Percentiles rank a stretch among this genome's conserved stretches.
Conservation (phyloP, 2,888 invertebrate species). For the Cantharis rustica region DNA sequence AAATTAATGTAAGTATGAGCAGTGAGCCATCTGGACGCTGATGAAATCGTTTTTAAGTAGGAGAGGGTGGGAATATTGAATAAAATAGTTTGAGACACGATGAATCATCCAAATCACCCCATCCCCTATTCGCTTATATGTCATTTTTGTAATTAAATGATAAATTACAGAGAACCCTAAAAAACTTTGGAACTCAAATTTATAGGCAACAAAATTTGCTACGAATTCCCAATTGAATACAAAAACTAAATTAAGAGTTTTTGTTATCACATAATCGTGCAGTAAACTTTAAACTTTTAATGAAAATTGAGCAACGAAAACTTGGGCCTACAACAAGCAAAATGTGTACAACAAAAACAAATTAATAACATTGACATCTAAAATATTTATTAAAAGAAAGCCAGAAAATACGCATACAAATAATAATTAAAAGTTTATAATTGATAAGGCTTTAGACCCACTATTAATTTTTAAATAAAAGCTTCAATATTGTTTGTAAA, state of each 20-base stretch:
- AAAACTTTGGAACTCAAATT: not conserved
- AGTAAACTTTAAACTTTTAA: not conserved
- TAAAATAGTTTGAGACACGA: slow-evolving; percentile 4
- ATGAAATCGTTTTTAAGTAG: slow-evolving; percentile 7
- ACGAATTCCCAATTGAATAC: not conserved
- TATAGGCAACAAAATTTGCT: not conserved
- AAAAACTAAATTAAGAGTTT: not conserved
- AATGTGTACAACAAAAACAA: not conserved
- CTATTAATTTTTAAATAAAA: not conserved
- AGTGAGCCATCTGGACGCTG: not conserved
- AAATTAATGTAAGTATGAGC: not conserved
- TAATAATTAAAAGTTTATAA: not conserved
- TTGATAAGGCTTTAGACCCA: not conserved
- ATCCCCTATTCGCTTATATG: slow-evolving; percentile 11
- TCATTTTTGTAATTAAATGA: slow-evolving; percentile 23
- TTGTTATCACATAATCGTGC: not conserved
- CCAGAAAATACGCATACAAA: not conserved
- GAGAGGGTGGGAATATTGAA: slow-evolving; percentile 8
- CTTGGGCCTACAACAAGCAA: not conserved
- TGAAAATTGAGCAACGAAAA: not conserved
- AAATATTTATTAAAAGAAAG: not conserved
- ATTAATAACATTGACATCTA: not conserved
- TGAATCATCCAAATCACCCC: slow-evolving; percentile 14
- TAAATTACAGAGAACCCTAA: slow-evolving; percentile 8
- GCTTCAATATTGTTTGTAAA: not conserved